phyloP scores from a whole-genome alignment of 2,797 vertebrate species.

The Carduelis carduelis region DNA sequence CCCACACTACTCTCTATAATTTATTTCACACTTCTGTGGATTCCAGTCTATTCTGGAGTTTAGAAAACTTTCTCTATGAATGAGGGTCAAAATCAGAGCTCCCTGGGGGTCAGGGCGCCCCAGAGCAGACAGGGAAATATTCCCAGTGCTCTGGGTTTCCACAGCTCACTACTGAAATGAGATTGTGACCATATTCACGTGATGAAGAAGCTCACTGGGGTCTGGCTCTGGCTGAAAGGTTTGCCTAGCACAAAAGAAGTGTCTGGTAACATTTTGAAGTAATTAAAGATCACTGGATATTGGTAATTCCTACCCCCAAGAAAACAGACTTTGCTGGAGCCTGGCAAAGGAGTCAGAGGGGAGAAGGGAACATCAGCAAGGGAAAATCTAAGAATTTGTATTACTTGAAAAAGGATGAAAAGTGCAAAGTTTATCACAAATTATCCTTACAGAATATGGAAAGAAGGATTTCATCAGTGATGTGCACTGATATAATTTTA shows the following conservation, averaged over 20 bases:
- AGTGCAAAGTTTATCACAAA: neutral
- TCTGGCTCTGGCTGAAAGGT: neutral
- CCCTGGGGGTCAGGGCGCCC: too few species aligned
- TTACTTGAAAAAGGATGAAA: neutral
- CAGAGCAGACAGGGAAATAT: too few species aligned
- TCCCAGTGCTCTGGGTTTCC: too few species aligned
- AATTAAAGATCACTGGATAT: neutral
- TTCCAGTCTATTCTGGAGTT: too few species aligned
- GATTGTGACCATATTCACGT: neutral
- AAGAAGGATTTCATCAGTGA: neutral
- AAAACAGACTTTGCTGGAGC: neutral
- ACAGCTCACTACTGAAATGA: neutral
- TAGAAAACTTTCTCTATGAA: too few species aligned
- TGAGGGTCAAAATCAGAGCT: too few species aligned
- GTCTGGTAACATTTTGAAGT: neutral
- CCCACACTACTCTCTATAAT: too few species aligned
- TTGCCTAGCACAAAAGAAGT: neutral
- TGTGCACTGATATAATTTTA: neutral
- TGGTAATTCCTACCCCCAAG: neutral
- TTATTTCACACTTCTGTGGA: too few species aligned
- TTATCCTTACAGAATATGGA: neutral
- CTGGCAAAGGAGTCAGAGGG: neutral
- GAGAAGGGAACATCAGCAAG: neutral
- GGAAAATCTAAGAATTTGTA: neutral
- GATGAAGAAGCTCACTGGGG: neutral